A percentile compares a stretch with the other conserved stretches of the same genome.
Conservation (phyloP, 1,140 invertebrate species). For the Mamestra configurata region DNA sequence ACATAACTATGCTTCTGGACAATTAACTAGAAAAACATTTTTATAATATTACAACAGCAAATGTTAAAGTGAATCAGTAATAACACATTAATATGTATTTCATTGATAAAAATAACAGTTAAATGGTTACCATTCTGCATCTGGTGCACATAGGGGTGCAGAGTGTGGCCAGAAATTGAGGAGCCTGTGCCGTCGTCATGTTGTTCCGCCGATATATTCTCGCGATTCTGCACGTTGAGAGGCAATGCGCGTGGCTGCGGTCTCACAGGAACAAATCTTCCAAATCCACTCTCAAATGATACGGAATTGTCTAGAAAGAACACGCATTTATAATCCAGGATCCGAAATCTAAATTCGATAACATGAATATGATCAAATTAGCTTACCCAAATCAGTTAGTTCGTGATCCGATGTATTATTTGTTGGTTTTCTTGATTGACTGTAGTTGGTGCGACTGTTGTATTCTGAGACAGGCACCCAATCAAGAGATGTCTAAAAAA, state of each 20-base stretch:
- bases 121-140: conserved; percentile 79
- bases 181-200: conserved; percentile 75
- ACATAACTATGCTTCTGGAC: too few relatives aligned
- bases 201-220: conserved; percentile 72
- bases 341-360: not conserved
- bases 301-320: conserved; percentile 78
- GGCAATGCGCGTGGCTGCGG: conserved; percentile 83
- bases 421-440: conserved; percentile 83
- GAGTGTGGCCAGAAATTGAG: conserved; percentile 72
- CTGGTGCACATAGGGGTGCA: conserved; percentile 82
- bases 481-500: conserved; percentile 86
- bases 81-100: conserved; percentile 6
- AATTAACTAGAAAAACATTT: not conserved
- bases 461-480: conserved; percentile 87
- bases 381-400: conserved; percentile 81
- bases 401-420: conserved; percentile 86
- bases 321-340: not conserved
- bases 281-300: conserved; percentile 83
- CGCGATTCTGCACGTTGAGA: conserved; percentile 78
- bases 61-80: not conserved
- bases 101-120: not conserved
- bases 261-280: conserved; percentile 85
- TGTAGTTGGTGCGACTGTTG: conserved; percentile 83
- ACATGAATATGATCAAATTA: conserved; percentile 6
- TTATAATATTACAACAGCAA: not conserved